Conservation (phyloP, 2,888 invertebrate species). For the Anorthoa munda region DNA sequence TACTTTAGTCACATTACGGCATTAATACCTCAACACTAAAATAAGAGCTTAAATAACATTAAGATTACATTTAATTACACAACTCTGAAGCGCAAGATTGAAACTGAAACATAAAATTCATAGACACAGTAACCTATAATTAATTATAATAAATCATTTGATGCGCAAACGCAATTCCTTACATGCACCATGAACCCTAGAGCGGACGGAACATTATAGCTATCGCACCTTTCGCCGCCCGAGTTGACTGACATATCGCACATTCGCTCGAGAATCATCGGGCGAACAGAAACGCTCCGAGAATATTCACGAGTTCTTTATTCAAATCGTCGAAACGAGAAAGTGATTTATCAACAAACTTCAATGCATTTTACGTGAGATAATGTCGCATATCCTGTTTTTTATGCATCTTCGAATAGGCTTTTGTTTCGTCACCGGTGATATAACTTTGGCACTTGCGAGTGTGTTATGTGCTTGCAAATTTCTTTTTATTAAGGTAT, state of each 20-base stretch:
- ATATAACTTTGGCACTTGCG: slow-evolving; percentile 58
- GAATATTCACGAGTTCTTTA: slow-evolving; percentile 80
- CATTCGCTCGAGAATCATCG: slow-evolving; percentile 66
- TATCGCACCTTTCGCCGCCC: slow-evolving; percentile 57
- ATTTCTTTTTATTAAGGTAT: slow-evolving; percentile 56
- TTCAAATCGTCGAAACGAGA: slow-evolving; percentile 81
- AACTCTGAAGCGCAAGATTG: slow-evolving; percentile 1
- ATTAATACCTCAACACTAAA: background rate
- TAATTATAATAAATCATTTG: slow-evolving; percentile 47
- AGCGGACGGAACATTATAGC: slow-evolving; percentile 13
- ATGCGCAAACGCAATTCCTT: slow-evolving; percentile 6
- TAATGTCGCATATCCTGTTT: slow-evolving; percentile 67
- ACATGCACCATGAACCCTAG: slow-evolving; percentile 32
- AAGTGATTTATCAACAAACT: slow-evolving; percentile 77
- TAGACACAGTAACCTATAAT: slow-evolving; percentile 18
- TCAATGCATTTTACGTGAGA: slow-evolving; percentile 61
- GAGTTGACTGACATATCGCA: slow-evolving; percentile 65
- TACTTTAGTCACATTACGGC: background rate
- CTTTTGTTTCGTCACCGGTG: slow-evolving; percentile 64
- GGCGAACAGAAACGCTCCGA: slow-evolving; percentile 68
- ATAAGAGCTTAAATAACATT: background rate
- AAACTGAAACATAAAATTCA: background rate
- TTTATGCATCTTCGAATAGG: slow-evolving; percentile 66
- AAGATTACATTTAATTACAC: slow-evolving; percentile 28
- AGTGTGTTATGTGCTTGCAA: slow-evolving; percentile 46